Evolutionary conservation across 2,888 invertebrate genomes (phyloP).

Genomic region (Folsomia candida): DNA sequence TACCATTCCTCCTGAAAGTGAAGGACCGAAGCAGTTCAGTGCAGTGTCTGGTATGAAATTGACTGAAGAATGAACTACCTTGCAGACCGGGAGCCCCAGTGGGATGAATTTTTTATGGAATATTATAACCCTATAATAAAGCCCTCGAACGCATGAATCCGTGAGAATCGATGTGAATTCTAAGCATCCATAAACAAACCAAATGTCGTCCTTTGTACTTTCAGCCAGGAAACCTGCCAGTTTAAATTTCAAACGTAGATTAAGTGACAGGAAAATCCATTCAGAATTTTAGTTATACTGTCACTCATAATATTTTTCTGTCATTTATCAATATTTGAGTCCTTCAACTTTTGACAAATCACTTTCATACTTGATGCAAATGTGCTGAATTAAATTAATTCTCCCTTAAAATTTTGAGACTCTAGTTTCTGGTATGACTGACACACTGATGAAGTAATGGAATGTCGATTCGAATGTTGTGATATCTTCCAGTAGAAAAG

Average conservation of each 20-base stretch:
- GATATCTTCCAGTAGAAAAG: not conserved
- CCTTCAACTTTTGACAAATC: too few species aligned
- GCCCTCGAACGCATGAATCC: not conserved
- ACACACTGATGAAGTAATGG: not conserved
- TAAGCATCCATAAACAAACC: not conserved
- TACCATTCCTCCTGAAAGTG: too few species aligned
- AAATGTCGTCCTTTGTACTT: constrained; percentile 2
- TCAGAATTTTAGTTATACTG: too few species aligned
- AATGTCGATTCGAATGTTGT: constrained; percentile 3
- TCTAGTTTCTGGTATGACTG: not conserved
- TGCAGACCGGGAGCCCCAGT: too few species aligned
- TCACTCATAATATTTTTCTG: too few species aligned
- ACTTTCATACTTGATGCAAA: not conserved
- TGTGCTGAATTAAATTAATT: too few species aligned
- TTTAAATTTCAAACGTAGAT: not conserved
- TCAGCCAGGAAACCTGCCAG: constrained; percentile 7
- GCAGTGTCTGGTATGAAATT: too few species aligned
- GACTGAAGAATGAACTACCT: not conserved
- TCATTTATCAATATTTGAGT: too few species aligned
- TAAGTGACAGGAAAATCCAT: too few species aligned
- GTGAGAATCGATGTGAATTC: not conserved
- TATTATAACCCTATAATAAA: too few species aligned
- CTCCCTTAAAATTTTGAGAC: not conserved
- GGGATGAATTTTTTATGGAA: too few species aligned
- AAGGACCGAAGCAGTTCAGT: not conserved